phyloP scores from a whole-genome alignment of 2,888 invertebrate species.

The Dendrolimus pini region DNA sequence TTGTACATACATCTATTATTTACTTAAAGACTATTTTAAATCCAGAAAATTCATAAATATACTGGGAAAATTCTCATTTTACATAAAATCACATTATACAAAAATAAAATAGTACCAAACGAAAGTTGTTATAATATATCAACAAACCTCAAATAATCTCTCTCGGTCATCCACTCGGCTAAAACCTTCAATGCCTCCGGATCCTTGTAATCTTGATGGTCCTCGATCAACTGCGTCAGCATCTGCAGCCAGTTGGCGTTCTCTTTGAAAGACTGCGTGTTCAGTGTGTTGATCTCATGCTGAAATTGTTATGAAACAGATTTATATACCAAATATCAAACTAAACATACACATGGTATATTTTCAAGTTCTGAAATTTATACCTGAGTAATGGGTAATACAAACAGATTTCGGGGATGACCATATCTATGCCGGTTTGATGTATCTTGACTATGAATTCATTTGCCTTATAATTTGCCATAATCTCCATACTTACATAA shows the following conservation, averaged over 20 bases:
- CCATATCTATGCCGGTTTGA: no score
- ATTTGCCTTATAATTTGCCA: no score
- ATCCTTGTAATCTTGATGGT: slow-evolving; percentile 88
- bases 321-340: no score
- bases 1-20: neutral
- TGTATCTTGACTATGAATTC: no score
- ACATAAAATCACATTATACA: neutral
- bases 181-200: slow-evolving; percentile 81
- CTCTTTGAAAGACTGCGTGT: slow-evolving; percentile 87
- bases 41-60: neutral
- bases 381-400: no score
- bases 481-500: no score
- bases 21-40: neutral
- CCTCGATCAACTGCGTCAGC: slow-evolving; percentile 92
- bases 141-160: slow-evolving; percentile 83
- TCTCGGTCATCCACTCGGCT: slow-evolving; percentile 86
- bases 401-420: no score
- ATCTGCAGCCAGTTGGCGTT: slow-evolving; percentile 95
- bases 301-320: slow-evolving; percentile 38
- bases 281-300: slow-evolving; percentile 94
- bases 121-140: neutral
- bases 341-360: no score
- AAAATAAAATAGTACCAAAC: neutral
- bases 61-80: neutral
- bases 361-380: no score